Evolutionary conservation across 2,888 invertebrate species (phyloP), one percentile per base, ranked within the genome.

Genomic region (Lissocephala sabroskyi): DNA sequence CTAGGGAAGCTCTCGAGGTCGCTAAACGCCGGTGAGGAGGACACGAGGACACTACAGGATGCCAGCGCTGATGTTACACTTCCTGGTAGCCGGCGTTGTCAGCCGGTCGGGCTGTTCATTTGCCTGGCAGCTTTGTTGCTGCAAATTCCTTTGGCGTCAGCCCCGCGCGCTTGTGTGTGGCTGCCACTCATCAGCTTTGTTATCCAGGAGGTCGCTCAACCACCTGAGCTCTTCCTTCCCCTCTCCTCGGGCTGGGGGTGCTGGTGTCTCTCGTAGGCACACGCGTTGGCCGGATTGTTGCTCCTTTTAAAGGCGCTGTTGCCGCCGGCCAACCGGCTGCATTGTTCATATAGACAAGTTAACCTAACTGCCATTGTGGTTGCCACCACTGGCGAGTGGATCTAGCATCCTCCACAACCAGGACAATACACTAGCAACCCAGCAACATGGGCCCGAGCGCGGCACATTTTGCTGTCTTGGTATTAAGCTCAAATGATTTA

Each of bases 41-140:
- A 76, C 56, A 59, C 73, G 61, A 73, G 77, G 74, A 68, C 65
- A 76, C 68, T 76, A 59, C 59, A 68, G 68, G 77, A 76, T 76
- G 65, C 77, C 74, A 77, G 52, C 70, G 68, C 68, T 68, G 68
- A 68, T 68, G 68, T 65, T 76, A 76, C 77, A 68, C 77, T 68
- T 68, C 68, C 77, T 68, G 64, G 44, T 52, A 47, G 36, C 52
- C 47, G 16, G 6, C 30, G 40, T n/a, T 30, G n/a, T n/a, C n/a
- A n/a, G n/a, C n/a, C n/a, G n/a, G n/a, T n/a, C 28, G 17, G 16
- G 36, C 49, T 68, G 68, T 73, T 71, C 67, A 75, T 75, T 67
- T 67, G 54, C 60, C 76, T 62, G 75, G 42, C 52, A 41, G 13
- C 10, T 13, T 7, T 7, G 7, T 7, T 23, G 7, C 23, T 23